phyloP scores from a whole-genome alignment of 2,888 invertebrate genomes.

The Drosophila helvetica region DNA sequence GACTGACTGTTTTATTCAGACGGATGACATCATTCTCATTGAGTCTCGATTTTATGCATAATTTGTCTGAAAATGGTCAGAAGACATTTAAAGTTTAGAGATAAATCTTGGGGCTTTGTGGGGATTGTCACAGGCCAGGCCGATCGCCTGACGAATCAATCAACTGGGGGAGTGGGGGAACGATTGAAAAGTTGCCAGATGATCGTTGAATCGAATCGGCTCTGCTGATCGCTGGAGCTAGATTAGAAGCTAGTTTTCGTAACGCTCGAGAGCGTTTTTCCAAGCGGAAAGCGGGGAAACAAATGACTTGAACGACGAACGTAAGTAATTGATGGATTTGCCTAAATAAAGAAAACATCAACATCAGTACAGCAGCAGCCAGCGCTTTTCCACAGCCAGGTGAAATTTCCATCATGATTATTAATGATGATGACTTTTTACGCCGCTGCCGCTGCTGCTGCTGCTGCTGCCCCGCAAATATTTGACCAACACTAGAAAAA shows the following conservation, averaged over 20 bases:
- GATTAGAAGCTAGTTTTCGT: conserved; percentile 47
- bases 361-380: conserved; percentile 25
- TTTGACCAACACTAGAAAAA: conserved; percentile 68
- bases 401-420: conserved; percentile 71
- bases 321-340: conserved; percentile 67
- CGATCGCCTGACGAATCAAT: conserved; percentile 68
- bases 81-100: conserved; percentile 56
- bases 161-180: conserved; percentile 45
- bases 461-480: conserved; percentile 64
- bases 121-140: conserved; percentile 63
- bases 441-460: conserved; percentile 57
- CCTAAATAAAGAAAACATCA: conserved; percentile 68
- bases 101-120: conserved; percentile 58
- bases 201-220: conserved; percentile 9
- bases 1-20: too few relatives aligned
- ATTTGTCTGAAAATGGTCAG: conserved; percentile 74
- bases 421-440: conserved; percentile 78
- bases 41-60: conserved; percentile 61
- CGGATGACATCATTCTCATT: conserved; percentile 65
- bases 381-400: conserved; percentile 71
- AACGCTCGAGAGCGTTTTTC: conserved; percentile 26
- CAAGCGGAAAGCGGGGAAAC: conserved; percentile 5
- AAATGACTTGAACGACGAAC: conserved; percentile 46
- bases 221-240: conserved; percentile 12
- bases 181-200: conserved; percentile 54